phyloP scores from a whole-genome alignment of 2,113 vertebrate genomes.

The Anas platyrhynchos region DNA sequence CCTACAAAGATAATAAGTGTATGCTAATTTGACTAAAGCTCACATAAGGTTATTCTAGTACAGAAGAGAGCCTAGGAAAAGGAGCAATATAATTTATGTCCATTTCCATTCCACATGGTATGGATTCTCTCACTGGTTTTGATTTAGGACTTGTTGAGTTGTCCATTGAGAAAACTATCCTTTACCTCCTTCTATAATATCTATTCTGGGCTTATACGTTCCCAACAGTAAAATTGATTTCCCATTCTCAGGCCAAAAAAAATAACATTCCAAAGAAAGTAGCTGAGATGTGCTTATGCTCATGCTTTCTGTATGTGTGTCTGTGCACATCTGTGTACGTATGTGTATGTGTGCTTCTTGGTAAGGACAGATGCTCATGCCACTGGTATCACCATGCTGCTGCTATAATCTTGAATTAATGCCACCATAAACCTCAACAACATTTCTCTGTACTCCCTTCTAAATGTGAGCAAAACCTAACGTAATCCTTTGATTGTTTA shows the following conservation, averaged over 20 bases:
- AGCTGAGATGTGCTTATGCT: neutral
- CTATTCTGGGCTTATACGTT: neutral
- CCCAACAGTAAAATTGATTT: constrained; percentile 38
- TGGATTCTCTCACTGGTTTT: neutral
- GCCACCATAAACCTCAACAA: neutral
- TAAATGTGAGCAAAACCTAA: neutral
- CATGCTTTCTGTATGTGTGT: neutral
- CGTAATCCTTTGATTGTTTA: neutral
- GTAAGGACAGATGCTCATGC: neutral
- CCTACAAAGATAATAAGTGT: neutral
- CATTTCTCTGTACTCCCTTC: neutral
- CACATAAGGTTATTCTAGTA: neutral
- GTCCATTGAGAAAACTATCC: constrained; percentile 10
- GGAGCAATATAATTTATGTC: neutral
- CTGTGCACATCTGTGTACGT: neutral
- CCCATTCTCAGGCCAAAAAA: neutral
- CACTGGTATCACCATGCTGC: neutral
- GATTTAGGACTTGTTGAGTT: constrained; percentile 26
- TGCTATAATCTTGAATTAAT: neutral
- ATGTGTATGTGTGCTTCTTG: neutral
- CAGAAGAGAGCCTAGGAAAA: neutral
- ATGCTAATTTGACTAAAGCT: neutral
- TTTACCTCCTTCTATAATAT: constrained; percentile 34
- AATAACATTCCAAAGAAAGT: neutral
- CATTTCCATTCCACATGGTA: neutral